Evolutionary conservation across 2,888 invertebrate species (phyloP), one percentile per base, ranked within the genome.

Genomic region (Metopia argyrocephala): DNA sequence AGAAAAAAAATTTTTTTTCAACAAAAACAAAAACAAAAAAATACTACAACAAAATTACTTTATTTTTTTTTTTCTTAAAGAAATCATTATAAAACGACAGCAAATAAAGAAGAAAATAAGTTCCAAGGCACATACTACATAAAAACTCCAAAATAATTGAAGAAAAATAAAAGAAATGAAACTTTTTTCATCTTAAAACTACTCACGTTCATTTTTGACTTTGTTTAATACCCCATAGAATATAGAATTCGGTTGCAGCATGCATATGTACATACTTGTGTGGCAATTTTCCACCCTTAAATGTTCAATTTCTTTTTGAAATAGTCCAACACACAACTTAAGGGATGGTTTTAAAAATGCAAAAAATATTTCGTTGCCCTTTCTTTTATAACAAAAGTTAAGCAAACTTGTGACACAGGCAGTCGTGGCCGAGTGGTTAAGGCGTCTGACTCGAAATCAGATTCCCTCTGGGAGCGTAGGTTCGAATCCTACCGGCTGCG

Each of bases 401-500:
- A 46, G 2, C 70, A 23, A 5, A 9, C 0, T 0, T 2, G 0
- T 0, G 0, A 0, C 1, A 48, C 0, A 21, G 38, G 90, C 90
- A 89, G 90, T 89, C 90, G 90, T 90, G 90, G 90, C 90, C 90
- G 90, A 90, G 90, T 87, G 90, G 90, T 90, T 90, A 90, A 90
- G 90, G 90, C 90, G 89, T 90, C 90, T 90, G 90, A 90, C 90
- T 90, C 88, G 89, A 90, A 90, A 90, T 90, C 90, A 90, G 90
- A 90, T 94, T 94, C 94, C 94, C 94, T 94, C 94, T 94, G 94
- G 94, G 94, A 94, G 94, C 94, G 94, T 94, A 94, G 94, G 94
- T 94, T 94, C 94, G 94, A 94, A 93, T 94, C 94, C 94, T 94
- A 94, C 94, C 94, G 94, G 93, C 94, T 94, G 94, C 94, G 94